Conservation (phyloP, 2,888 invertebrate species). For the Diarsia brunnea region DNA sequence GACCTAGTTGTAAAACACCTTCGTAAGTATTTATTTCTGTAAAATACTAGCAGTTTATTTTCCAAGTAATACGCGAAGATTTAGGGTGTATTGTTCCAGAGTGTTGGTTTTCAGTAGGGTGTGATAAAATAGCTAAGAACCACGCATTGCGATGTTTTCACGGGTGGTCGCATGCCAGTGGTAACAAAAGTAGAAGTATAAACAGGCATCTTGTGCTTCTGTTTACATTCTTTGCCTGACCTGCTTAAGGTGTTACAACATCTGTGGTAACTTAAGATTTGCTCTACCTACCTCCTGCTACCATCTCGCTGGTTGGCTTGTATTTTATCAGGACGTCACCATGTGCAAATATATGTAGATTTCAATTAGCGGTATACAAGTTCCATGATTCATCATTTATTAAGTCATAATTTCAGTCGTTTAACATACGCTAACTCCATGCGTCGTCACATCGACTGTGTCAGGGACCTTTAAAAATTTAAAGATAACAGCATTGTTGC, state of each 20-base stretch:
- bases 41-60: slow-evolving; percentile 20
- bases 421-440: neutral
- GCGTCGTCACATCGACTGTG: neutral
- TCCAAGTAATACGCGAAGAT: neutral
- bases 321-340: neutral
- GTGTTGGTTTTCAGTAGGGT: neutral
- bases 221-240: neutral
- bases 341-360: neutral
- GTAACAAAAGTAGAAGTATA: neutral
- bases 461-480: neutral
- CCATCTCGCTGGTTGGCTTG: neutral
- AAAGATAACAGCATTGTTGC: neutral
- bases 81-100: neutral
- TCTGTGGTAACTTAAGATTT: neutral
- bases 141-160: neutral
- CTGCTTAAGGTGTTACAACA: neutral
- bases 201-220: neutral
- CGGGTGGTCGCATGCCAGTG: neutral
- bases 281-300: neutral
- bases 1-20: slow-evolving; percentile 26
- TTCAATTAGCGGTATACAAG: neutral
- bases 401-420: neutral
- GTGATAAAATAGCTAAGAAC: neutral
- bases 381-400: neutral
- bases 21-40: slow-evolving; percentile 7